Conservation (phyloP, 2,888 invertebrate species). For the Julus scandinavius region DNA sequence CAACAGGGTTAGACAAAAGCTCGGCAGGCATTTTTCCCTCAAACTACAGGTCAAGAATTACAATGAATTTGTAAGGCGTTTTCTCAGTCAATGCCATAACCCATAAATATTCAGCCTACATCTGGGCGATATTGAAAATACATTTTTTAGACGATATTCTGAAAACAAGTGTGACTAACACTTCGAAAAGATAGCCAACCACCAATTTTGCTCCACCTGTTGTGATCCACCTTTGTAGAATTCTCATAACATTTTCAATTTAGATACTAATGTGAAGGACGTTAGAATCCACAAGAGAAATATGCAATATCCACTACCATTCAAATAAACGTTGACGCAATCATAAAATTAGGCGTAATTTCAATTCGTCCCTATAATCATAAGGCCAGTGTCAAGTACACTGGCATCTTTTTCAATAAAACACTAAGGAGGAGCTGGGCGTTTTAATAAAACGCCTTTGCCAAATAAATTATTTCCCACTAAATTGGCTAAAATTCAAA, state of each 20-base stretch:
- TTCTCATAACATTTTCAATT: background rate
- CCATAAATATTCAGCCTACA: background rate
- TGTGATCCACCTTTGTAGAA: background rate
- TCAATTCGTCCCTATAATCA: background rate
- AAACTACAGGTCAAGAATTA: background rate
- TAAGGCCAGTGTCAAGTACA: conserved; percentile 43
- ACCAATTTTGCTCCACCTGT: background rate
- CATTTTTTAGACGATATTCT: background rate
- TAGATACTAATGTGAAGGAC: background rate
- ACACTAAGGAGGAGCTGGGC: background rate
- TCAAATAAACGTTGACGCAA: too few relatives aligned
- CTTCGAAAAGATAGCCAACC: background rate
- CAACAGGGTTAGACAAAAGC: background rate
- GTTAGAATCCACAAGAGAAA: background rate
- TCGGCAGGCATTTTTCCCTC: background rate
- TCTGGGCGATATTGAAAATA: background rate
- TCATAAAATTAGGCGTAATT: background rate
- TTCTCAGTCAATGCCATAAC: conserved; percentile 1
- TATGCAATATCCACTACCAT: background rate
- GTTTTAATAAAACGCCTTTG: background rate
- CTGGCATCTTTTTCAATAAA: background rate
- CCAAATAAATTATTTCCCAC: background rate
- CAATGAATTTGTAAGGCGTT: background rate
- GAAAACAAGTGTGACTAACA: background rate
- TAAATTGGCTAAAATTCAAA: background rate